A percentile compares a stretch with the other conserved stretches of the same genome.
Evolutionary conservation across 2,797 vertebrate genomes (phyloP).

Genomic region (Lophotriccus pileatus): DNA sequence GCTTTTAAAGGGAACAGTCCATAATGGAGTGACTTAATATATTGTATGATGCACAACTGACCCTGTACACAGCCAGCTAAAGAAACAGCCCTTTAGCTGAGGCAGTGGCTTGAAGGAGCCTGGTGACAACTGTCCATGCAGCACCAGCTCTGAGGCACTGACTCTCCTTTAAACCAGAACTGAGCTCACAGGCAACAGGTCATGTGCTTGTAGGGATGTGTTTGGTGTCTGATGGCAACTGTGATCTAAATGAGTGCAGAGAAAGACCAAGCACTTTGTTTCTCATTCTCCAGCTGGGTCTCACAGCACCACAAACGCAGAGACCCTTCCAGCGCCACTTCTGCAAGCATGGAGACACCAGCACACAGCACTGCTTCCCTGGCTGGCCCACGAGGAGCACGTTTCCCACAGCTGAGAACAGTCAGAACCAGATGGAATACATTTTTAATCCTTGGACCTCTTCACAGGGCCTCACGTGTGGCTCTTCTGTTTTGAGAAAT

Average conservation of each 20-base stretch:
- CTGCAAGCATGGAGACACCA: not conserved
- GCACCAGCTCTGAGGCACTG: not conserved
- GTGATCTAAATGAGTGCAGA: not conserved
- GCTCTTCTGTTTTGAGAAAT: not conserved
- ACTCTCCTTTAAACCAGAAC: fast-evolving
- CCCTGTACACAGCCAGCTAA: fast-evolving
- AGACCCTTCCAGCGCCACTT: not conserved
- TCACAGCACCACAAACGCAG: not conserved
- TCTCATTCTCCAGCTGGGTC: not conserved
- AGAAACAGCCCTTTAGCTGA: not conserved
- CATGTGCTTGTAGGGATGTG: fast-evolving
- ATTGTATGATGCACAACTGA: not conserved
- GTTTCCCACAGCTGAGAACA: not conserved
- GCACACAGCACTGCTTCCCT: not conserved
- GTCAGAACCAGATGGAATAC: not conserved
- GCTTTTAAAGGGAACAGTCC: not conserved
- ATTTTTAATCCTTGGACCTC: not conserved
- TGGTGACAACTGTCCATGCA: fast-evolving
- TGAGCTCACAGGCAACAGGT: not conserved
- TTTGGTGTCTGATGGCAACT: not conserved
- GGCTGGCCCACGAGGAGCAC: fast-evolving
- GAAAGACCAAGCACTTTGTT: not conserved
- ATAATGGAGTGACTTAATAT: not conserved
- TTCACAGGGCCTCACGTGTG: not conserved
- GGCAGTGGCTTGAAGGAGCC: not conserved